A percentile compares a stretch with the other conserved stretches of the same genome.
These are phyloP conservation scores for Dicyrtomina minuta DNA, from an alignment of 2,888 invertebrate species.

Conservation along the genomic window DNA sequence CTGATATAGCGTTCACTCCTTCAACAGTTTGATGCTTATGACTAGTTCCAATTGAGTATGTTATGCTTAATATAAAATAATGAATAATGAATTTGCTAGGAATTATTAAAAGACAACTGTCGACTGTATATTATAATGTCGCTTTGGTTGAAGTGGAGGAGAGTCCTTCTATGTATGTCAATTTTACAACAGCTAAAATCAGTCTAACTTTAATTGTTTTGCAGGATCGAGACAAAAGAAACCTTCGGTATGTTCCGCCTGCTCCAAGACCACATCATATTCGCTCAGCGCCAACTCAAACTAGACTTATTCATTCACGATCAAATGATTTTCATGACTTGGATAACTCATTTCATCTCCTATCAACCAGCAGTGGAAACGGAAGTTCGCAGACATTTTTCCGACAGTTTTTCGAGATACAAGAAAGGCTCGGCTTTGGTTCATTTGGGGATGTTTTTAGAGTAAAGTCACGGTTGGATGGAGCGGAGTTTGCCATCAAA, in stretches of 20 bases:
- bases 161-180: background rate
- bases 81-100: no score
- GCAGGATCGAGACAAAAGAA: conserved; percentile 46
- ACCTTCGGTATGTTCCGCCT: conserved; percentile 47
- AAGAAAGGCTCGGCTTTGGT: conserved; percentile 68
- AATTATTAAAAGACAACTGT: no score
- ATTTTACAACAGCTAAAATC: no score
- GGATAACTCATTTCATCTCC: conserved; percentile 47
- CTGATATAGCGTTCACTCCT: no score
- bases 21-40: no score
- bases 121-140: background rate
- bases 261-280: conserved; percentile 50
- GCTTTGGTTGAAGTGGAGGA: background rate
- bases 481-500: conserved; percentile 70
- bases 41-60: no score
- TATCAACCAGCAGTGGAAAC: conserved; percentile 35
- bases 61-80: no score
- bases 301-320: conserved; percentile 47
- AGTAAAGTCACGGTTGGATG: conserved; percentile 67
- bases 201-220: conserved; percentile 25
- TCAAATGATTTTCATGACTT: conserved; percentile 45
- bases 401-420: conserved; percentile 67
- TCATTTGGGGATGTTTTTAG: conserved; percentile 75
- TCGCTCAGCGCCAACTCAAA: conserved; percentile 46
- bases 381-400: conserved; percentile 61